Percentiles rank a stretch among this genome's conserved stretches.
Conservation (phyloP, 2,888 invertebrate species). For the Eupithecia abbreviata region DNA sequence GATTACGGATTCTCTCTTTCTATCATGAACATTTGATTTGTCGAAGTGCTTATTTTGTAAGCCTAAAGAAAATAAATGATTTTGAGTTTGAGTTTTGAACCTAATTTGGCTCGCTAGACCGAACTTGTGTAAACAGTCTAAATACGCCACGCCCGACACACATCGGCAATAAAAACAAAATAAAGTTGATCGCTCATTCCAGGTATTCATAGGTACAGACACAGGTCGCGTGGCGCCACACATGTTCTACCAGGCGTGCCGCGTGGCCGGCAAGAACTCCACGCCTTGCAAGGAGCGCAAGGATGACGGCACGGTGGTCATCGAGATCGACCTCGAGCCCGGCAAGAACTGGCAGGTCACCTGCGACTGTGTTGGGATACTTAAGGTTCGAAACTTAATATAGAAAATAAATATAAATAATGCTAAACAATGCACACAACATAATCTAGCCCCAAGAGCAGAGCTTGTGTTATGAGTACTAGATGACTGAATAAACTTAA, state of each 20-base stretch:
- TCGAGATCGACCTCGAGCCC: constrained; percentile 95
- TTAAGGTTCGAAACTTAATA: constrained; percentile 84
- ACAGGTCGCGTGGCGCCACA: constrained; percentile 95
- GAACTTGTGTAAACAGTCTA: background rate
- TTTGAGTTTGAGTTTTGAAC: no score
- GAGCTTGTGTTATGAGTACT: no score
- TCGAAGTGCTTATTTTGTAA: no score
- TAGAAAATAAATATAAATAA: no score
- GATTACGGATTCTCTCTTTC: background rate
- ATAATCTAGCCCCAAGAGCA: no score
- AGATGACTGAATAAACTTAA: no score
- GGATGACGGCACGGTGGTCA: constrained; percentile 96
- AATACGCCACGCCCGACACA: background rate
- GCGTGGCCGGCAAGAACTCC: constrained; percentile 97
- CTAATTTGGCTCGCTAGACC: background rate
- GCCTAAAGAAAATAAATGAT: no score
- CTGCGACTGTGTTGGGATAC: constrained; percentile 98
- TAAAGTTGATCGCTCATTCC: constrained; percentile 25
- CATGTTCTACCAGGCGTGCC: constrained; percentile 98
- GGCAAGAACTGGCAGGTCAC: constrained; percentile 95
- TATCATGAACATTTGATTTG: background rate
- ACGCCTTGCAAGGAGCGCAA: constrained; percentile 95
- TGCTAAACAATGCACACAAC: no score
- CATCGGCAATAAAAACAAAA: background rate
- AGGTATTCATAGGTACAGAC: constrained; percentile 96